Evolutionary conservation across 2,113 vertebrate genomes (phyloP).

Genomic region (Synodontis membranacea): DNA sequence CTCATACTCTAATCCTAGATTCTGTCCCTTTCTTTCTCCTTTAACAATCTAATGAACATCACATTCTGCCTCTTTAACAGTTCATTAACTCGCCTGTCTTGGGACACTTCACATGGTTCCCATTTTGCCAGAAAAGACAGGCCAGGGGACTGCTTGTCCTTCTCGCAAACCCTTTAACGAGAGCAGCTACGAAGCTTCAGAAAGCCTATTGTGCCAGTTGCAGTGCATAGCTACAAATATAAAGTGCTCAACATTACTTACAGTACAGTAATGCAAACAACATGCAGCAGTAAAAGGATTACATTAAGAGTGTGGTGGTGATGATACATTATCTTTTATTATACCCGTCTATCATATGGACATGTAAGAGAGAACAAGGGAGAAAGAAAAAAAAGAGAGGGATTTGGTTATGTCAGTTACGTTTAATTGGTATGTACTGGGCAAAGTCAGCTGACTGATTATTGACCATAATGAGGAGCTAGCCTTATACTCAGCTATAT

Average conservation of each 20-base stretch:
- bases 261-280: constrained; percentile 27
- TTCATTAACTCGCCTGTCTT: constrained; percentile 43
- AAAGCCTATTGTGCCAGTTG: background rate
- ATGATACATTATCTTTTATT: constrained; percentile 32
- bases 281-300: constrained; percentile 24
- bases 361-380: background rate
- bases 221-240: background rate
- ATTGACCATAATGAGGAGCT: constrained; percentile 8
- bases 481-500: background rate
- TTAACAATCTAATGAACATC: constrained; percentile 40
- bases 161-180: background rate
- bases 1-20: background rate
- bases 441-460: background rate
- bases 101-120: constrained; percentile 36
- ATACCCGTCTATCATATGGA: background rate
- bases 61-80: constrained; percentile 32
- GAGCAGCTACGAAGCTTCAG: background rate
- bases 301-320: constrained; percentile 13
- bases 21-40: background rate
- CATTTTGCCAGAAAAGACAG: constrained; percentile 40
- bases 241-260: constrained; percentile 8
- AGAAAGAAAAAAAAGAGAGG: too few species aligned
- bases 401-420: background rate
- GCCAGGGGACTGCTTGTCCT: background rate
- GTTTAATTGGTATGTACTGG: constrained; percentile 2